These are phyloP conservation scores for Seriola rivoliana DNA, from an alignment of 2,113 vertebrate species.

Conservation along the genomic window DNA sequence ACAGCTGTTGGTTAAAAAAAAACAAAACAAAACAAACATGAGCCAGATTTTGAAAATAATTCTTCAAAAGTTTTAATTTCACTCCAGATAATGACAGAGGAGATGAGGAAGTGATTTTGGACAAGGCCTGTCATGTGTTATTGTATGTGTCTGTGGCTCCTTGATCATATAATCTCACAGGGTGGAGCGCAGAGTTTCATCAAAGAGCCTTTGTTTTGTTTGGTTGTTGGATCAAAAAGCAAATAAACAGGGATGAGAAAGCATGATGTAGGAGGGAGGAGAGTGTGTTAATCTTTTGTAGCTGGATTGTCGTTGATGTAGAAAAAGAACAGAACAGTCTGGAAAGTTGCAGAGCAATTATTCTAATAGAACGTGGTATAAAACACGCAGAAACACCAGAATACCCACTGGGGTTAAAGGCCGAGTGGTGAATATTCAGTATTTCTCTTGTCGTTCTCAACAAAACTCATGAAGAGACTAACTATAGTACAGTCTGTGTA, in stretches of 20 bases:
- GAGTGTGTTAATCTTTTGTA: neutral
- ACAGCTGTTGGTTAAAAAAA: neutral
- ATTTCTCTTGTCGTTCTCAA: neutral
- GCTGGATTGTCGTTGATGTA: neutral
- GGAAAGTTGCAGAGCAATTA: neutral
- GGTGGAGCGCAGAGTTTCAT: slow-evolving; percentile 28
- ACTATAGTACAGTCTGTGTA: neutral
- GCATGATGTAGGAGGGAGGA: neutral
- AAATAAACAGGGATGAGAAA: slow-evolving; percentile 43
- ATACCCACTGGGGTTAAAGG: neutral
- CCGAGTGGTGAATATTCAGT: neutral
- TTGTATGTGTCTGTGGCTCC: neutral
- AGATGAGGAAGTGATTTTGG: neutral
- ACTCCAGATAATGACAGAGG: neutral
- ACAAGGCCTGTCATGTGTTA: slow-evolving; percentile 22
- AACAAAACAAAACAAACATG: neutral
- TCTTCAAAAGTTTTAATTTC: neutral
- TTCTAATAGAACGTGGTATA: neutral
- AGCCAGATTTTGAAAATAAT: neutral
- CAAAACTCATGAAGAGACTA: neutral
- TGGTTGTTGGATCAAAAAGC: slow-evolving; percentile 36
- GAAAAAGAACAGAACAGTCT: neutral
- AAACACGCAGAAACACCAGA: neutral
- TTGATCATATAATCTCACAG: slow-evolving; percentile 35
- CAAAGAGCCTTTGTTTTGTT: slow-evolving; percentile 41